Evolutionary conservation across 2,888 invertebrate species (phyloP), one percentile per base, ranked within the genome.

Genomic region (Chymomyza fuscimana): DNA sequence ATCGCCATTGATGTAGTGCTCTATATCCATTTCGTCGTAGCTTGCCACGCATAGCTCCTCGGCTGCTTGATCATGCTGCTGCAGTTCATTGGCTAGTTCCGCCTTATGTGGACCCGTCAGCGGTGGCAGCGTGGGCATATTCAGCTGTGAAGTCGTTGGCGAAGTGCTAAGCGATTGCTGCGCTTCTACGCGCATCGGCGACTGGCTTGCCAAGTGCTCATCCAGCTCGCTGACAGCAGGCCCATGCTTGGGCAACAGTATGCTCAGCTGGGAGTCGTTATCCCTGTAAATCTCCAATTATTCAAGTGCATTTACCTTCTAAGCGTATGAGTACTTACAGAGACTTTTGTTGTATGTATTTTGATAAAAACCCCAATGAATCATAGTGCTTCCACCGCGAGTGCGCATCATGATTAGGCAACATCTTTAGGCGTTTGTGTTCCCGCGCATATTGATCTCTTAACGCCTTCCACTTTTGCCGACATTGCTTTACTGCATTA

Each of bases 371-470:
- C 22, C 71, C 76, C 12, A 91, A 80, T 0, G 90, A 90, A 67
- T 91, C 90, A 50, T 90, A 91, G 71, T 91, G 91, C 65, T 91
- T 91, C 91, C 91, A 91, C 9, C 90, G 87, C 5, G 90, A 87
- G 61, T 80, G 76, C 22, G 82, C 78, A 7, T 88, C 87, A 7
- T 78, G 72, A 67, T 86, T 81, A 15, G 81, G 70, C 19, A 87
- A 82, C 12, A 83, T 81, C 56, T 87, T 87, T 16, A 91, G 70
- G n/a, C 91, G 90, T 77, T 91, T 91, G 65, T 90, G 89, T 65
- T 91, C 91, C 0, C 91, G 83, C 25, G 91, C 91, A 67, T 89
- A 91, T 72, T 91, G 91, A 72, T 91, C 91, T 3, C 91, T 79
- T 7, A 91, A 72, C 0, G 91, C 90, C 69, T 91, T 91, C 91